Base-by-base conservation (phyloP, 2,113 vertebrate genomes). In the Scomber colias region DNA sequence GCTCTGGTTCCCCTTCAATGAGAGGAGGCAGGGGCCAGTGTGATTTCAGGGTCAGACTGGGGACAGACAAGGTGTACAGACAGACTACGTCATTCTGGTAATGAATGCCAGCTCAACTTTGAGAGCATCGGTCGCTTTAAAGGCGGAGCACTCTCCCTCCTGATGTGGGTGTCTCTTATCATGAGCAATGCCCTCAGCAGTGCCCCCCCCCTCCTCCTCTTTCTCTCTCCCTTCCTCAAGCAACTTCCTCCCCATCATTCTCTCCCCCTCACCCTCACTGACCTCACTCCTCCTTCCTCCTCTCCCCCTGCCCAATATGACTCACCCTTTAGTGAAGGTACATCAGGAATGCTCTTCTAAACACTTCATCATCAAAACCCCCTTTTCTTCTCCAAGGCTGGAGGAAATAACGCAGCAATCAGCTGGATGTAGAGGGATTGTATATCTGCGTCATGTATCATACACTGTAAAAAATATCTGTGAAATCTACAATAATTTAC, bases 41-140 rank as follows among this genome's bases (percentile, higher is more conserved):
- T 66, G 60, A 77, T 73, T 83, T 85, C 84, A 88, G 78, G 84
- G 90, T 92, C 87, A 85, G 77, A 75, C 65, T 48, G 81, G 69
- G 90, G 87, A 91, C 87, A 89, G 83, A 89, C 89, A 82, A 85
- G 85, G 90, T 82, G 81, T 82, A 68, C 90, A 92, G 92, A 90
- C 87, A 70, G 83, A 85, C 70, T 68, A 89, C 91, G 84, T 93
- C 91, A 92, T 87, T 60, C 70, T 60, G 17, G 27, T 84, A 84
- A 91, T 89, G 81, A 89, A 92, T 87, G 90, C 85, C 90, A 92
- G 86, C 82, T 84, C 85, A 84, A 91, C 84, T 86, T 76, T 76
- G 69, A 86, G 66, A 81, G 77, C 40, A 62, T 74, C 53, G n/a
- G 72, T 75, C 68, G 68, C 79, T 89, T 85, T 87, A 85, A 86